Evolutionary conservation across 2,797 vertebrate genomes (phyloP), one percentile per base, ranked within the genome.

Genomic region (Phrynocephalus vlangalii): DNA sequence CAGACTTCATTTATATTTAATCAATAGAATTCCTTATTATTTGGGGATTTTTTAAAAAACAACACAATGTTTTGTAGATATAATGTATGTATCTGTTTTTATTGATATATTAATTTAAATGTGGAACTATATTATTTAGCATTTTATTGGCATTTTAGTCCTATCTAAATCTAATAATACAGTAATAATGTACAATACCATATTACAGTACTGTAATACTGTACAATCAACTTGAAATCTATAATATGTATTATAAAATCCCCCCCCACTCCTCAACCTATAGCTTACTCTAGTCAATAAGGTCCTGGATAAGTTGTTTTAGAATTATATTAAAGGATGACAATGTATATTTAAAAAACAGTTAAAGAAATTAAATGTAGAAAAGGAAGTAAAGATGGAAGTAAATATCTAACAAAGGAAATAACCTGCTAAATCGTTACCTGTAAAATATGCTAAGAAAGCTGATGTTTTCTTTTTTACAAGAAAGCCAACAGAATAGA

Each of bases 1-100:
- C 3, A 26, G 44, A 76, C 90, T 89, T 91, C 18, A 63, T 26
- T 84, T 72, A 33, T 24, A 50, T 52, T 48, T 8, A 72, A 87
- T 56, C 33, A 24, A 82, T 0, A 80, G 60, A 81, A 83, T 24
- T 82, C 66, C 2, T 60, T 20, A 30, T 38, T 79, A 13, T 44
- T 11, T 28, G 50, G 22, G 56, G 26, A 30, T 48, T 66, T 18
- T 22, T 66, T 30, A 28, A 28, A 52, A 79, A 75, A 44, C 38
- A 38, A 30, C 0, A 73, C 33, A 20, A 18, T 6, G 16, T 73
- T 38, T 26, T 82, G 5, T 78, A 15, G 8, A 6, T 67, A n/a
- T 79, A 26, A 26, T 72, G 26, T 24, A 33, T 8, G 26, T 56
- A 67, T 68, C 13, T 52, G 66, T 10, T 18, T 80, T 72, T 68